phyloP scores from a whole-genome alignment of 2,888 invertebrate species.

The Luffia ferchaultella region DNA sequence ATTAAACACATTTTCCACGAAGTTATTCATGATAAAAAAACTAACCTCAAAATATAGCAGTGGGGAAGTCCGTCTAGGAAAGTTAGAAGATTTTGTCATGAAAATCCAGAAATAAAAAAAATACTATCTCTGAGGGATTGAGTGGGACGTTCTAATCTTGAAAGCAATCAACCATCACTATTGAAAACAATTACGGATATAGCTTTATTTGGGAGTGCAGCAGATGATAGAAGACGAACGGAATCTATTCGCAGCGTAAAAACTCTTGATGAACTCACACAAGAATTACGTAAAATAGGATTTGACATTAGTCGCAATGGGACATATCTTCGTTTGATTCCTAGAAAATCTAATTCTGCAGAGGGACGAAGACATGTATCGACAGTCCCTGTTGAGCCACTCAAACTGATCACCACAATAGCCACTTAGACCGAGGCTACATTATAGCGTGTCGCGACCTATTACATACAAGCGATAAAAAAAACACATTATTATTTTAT shows the following conservation, averaged over 20 bases:
- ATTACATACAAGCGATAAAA: background rate
- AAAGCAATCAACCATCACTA: conserved; percentile 17
- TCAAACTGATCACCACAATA: conserved; percentile 12
- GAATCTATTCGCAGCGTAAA: conserved; percentile 15
- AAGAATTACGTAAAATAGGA: conserved; percentile 15
- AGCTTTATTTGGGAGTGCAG: conserved; percentile 19
- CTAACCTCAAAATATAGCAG: too few species aligned
- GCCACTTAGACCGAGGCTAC: conserved; percentile 7
- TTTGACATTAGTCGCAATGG: conserved; percentile 16
- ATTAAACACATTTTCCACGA: too few species aligned
- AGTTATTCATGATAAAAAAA: too few species aligned
- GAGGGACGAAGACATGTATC: conserved; percentile 14
- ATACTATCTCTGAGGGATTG: conserved; percentile 20
- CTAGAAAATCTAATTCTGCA: conserved; percentile 11
- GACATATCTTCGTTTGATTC: conserved; percentile 18
- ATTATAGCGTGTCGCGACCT: background rate
- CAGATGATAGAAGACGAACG: conserved; percentile 17
- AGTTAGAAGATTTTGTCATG: conserved; percentile 20
- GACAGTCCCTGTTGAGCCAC: conserved; percentile 14
- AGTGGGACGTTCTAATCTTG: conserved; percentile 19
- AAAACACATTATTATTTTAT: background rate
- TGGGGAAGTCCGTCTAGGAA: conserved; percentile 19
- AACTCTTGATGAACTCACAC: conserved; percentile 17
- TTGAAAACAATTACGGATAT: conserved; percentile 19
- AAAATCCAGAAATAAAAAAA: conserved; percentile 20